Base-by-base conservation (phyloP, 2,888 invertebrate genomes). In the Parnassius glacialis region DNA sequence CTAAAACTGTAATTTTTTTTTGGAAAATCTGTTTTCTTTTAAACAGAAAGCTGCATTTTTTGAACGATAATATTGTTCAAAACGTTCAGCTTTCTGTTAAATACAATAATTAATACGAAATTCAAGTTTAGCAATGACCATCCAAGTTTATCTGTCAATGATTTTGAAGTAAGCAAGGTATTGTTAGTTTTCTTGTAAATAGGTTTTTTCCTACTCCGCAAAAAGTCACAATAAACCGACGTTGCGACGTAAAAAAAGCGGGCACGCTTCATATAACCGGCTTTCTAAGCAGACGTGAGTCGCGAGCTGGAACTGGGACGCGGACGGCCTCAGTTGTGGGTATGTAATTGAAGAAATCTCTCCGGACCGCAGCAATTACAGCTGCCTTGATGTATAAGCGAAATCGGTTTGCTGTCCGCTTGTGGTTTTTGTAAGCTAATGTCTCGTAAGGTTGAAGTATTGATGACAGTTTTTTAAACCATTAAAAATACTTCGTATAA, bases 291-390 rank as follows among this genome's bases (percentile, higher is more conserved):
- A 65, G 65, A 67, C 63, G 68, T 65, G 69, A 69, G 68, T 62
- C 64, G 61, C 41, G 51, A 56, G 52, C 63, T 64, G 67, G 68
- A 81, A 75, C 76, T 77, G 75, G 79, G 75, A 70, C 34, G 34
- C 34, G 34, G 34, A 34, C 78, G 65, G 60, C 63, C 67, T 70
- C 67, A 67, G 69, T 66, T 68, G 75, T 67, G 70, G 67, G 70
- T 74, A 75, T 75, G 72, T 82, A 81, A 86, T 84, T 84, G 83
- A 82, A 84, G 81, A 84, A 81, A 84, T 83, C 80, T 81, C 78
- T 74, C 73, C 69, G 73, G 74, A 80, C 80, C 82, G 74, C 81
- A 69, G 57, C 48, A 58, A 61, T 66, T 57, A 59, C 48, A 45
- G 12, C 16, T 53, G 59, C 47, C 58, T 54, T 47, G 48, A 61